Evolutionary conservation across 2,113 vertebrate species (phyloP).

Genomic region (Gopherus evgoodei): DNA sequence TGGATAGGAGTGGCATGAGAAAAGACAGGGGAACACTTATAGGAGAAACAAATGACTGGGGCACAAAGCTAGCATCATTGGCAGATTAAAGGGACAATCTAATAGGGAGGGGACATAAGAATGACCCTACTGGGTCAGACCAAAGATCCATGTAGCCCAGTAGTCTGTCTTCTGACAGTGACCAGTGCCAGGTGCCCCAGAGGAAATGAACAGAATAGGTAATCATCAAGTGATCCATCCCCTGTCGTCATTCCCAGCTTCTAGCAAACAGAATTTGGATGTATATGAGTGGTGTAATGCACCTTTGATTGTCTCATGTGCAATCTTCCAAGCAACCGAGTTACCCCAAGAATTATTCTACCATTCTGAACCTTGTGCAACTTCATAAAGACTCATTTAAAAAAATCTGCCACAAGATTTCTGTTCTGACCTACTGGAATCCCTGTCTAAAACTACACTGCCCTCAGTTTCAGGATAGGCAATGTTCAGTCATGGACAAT

Average conservation of each 20-base stretch:
- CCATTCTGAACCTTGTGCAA: neutral
- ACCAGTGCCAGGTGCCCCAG: no score
- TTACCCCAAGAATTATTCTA: rapidly evolving
- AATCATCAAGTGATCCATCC: no score
- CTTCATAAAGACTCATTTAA: neutral
- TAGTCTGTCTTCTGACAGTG: no score
- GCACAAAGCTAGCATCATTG: neutral
- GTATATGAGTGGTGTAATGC: rapidly evolving
- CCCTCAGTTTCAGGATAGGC: neutral
- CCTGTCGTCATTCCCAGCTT: no score
- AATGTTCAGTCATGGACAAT: neutral
- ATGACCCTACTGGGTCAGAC: no score
- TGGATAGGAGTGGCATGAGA: neutral
- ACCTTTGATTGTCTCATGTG: neutral
- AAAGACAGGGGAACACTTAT: neutral
- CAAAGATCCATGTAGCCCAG: no score
- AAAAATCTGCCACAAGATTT: rapidly evolving
- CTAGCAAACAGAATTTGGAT: no score
- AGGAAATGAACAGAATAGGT: no score
- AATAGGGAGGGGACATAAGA: rapidly evolving
- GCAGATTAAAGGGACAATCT: neutral
- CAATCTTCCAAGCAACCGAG: neutral
- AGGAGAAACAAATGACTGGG: no score
- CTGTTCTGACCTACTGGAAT: neutral
- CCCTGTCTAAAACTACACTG: neutral